Evolutionary conservation across 2,888 invertebrate genomes (phyloP).

Genomic region (Pherbina coryleti): DNA sequence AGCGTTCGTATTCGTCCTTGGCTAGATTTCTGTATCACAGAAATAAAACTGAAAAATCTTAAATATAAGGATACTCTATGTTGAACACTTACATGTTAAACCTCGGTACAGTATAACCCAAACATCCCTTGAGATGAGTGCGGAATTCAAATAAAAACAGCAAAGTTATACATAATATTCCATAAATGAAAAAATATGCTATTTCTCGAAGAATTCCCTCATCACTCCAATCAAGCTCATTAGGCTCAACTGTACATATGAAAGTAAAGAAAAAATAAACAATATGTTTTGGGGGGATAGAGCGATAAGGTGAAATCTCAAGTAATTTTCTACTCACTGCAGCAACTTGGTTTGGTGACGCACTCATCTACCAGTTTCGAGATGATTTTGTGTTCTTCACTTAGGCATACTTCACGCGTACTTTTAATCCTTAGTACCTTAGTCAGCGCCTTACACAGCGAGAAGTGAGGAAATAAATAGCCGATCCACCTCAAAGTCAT

Average conservation of each 20-base stretch:
- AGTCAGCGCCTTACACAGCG: slow-evolving; percentile 43
- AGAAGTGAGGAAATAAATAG: slow-evolving; percentile 43
- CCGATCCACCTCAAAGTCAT: not conserved
- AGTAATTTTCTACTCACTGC: slow-evolving; percentile 50
- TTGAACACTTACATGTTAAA: no score
- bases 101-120: no score
- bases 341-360: slow-evolving; percentile 49
- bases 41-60: no score
- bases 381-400: slow-evolving; percentile 32
- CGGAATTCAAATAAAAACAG: slow-evolving; percentile 5
- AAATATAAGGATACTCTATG: no score
- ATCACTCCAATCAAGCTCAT: not conserved
- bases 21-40: no score
- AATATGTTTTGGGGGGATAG: no score
- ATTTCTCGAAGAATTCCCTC: slow-evolving; percentile 41
- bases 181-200: not conserved
- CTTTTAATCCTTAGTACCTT: slow-evolving; percentile 48
- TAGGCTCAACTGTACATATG: slow-evolving; percentile 29
- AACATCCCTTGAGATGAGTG: no score
- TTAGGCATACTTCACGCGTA: slow-evolving; percentile 42
- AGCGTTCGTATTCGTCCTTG: no score
- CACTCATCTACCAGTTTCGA: slow-evolving; percentile 49
- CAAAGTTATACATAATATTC: not conserved
- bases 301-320: no score
- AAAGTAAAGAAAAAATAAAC: no score